phyloP scores from a whole-genome alignment of 2,888 invertebrate species.

The Tanypteryx hageni region DNA sequence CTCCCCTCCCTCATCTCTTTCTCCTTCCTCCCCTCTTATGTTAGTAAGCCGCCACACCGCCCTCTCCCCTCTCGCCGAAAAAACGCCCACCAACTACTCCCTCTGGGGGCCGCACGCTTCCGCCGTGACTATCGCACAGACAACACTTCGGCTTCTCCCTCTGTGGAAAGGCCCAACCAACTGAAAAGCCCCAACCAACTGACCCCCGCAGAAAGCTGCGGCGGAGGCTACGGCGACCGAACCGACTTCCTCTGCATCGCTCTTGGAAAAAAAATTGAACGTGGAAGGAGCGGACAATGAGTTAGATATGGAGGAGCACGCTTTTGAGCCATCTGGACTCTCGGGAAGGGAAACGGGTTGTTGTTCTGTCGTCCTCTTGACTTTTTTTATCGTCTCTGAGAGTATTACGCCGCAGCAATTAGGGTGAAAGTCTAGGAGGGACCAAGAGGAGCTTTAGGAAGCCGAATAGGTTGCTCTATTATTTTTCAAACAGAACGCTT shows the following conservation, averaged over 20 bases:
- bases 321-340: neutral
- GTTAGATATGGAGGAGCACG: neutral
- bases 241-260: neutral
- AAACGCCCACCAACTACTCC: neutral
- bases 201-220: constrained; percentile 34
- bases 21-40: neutral
- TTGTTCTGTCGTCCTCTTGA: neutral
- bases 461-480: no score
- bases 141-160: neutral
- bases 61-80: neutral
- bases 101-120: constrained; percentile 11
- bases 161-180: constrained; percentile 43
- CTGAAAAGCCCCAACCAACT: constrained; percentile 31
- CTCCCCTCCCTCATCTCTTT: neutral
- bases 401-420: no score
- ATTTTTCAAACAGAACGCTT: no score
- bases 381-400: no score
- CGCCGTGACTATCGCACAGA: constrained; percentile 48
- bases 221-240: neutral
- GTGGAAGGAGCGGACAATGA: neutral
- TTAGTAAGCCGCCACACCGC: neutral
- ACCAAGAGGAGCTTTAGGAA: no score
- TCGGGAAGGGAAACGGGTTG: neutral
- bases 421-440: no score
- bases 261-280: neutral